These are phyloP conservation scores for Ophiothrix spiculata DNA, from an alignment of 35 echinoderm and acorn worm species.

Conservation along the genomic window DNA sequence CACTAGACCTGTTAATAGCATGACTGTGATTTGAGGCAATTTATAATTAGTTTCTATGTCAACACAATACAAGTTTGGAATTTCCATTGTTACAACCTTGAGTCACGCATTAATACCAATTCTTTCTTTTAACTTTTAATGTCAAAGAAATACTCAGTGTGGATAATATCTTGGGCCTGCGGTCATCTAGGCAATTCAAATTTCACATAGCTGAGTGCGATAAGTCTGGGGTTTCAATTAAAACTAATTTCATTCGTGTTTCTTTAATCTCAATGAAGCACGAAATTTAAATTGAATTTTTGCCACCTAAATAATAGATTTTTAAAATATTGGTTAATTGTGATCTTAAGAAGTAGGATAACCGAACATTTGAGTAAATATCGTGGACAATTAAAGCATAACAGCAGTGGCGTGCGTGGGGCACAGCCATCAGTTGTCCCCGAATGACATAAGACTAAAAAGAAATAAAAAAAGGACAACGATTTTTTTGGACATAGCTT, in stretches of 20 bases:
- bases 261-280: background rate
- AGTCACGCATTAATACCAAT: constrained; percentile 7
- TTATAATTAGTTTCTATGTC: constrained; percentile 14
- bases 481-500: no score
- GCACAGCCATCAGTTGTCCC: no score
- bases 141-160: background rate
- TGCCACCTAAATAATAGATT: background rate
- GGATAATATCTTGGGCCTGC: background rate
- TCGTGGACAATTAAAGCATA: no score
- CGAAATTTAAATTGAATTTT: background rate
- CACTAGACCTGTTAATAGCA: background rate
- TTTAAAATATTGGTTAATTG: constrained; percentile 4
- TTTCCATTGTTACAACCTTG: background rate
- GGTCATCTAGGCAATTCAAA: background rate
- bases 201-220: background rate
- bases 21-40: constrained; percentile 7
- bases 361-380: no score
- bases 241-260: background rate
- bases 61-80: background rate
- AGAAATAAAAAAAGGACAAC: no score
- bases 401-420: no score
- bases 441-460: no score
- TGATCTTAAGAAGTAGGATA: no score
- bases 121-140: constrained; percentile 4
- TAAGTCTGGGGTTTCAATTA: constrained; percentile 4